Conservation (phyloP, 2,888 invertebrate species). For the Yponomeuta evonymella region DNA sequence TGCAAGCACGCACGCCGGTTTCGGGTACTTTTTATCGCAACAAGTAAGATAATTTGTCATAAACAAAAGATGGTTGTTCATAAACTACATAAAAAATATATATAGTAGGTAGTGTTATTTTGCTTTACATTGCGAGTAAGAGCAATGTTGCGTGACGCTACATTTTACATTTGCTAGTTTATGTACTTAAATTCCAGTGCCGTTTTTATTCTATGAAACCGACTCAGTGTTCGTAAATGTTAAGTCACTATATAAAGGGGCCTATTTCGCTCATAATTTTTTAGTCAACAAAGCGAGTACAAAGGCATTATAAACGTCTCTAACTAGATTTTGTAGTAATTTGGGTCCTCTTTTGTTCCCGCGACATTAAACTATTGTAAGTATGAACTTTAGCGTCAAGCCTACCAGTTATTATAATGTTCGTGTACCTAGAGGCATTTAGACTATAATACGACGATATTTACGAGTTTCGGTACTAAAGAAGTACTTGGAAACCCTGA, state of each 20-base stretch:
- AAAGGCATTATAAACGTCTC: not conserved
- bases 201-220: not conserved
- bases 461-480: too few relatives aligned
- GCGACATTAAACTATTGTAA: not conserved
- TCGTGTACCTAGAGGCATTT: not conserved
- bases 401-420: not conserved
- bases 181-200: not conserved
- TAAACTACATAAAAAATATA: too few relatives aligned
- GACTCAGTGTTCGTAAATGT: not conserved
- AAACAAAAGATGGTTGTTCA: too few relatives aligned
- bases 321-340: not conserved
- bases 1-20: too few relatives aligned
- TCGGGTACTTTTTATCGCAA: too few relatives aligned
- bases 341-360: not conserved
- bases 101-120: too few relatives aligned
- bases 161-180: too few relatives aligned
- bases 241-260: not conserved
- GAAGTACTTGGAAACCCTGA: too few relatives aligned
- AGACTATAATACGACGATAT: too few relatives aligned
- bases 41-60: too few relatives aligned
- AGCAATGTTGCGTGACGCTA: too few relatives aligned
- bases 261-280: not conserved
- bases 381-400: not conserved
- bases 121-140: too few relatives aligned
- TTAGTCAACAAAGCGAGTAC: not conserved